These are phyloP conservation scores for Australoheros facetus DNA, from an alignment of 2,797 vertebrate genomes.

Conservation along the genomic window DNA sequence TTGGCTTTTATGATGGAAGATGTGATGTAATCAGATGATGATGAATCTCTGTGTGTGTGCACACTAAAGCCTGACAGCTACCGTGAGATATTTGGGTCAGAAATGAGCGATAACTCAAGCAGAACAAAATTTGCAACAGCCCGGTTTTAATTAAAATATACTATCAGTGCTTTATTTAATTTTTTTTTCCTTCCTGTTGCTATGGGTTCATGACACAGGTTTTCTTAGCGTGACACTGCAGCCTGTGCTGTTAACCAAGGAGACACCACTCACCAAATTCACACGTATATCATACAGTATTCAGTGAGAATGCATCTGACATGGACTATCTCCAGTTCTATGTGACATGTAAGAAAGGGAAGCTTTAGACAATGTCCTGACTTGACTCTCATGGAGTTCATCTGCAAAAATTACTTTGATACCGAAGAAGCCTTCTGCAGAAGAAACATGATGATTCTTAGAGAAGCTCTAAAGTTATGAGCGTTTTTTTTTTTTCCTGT, in stretches of 20 bases:
- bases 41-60: conserved; percentile 8
- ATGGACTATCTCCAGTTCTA: too few relatives aligned
- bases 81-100: conserved; percentile 13
- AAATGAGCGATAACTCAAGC: conserved; percentile 16
- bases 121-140: conserved; percentile 9
- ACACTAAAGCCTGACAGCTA: neutral
- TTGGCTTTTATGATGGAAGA: conserved; percentile 8
- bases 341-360: accelerated
- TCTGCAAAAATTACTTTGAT: neutral
- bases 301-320: neutral
- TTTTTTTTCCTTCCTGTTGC: neutral
- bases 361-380: neutral
- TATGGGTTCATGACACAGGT: neutral
- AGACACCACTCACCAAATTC: neutral
- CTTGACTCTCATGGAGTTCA: neutral
- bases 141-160: neutral
- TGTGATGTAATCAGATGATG: conserved; percentile 34
- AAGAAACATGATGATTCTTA: neutral
- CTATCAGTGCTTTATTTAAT: neutral
- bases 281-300: neutral
- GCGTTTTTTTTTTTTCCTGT: neutral
- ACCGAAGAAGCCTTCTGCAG: neutral
- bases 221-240: neutral
- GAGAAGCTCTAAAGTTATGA: neutral
- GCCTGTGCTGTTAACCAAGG: neutral